Evolutionary conservation across 2,888 invertebrate species (phyloP), one percentile per base, ranked within the genome.

Genomic region (Antheraea yamamai): DNA sequence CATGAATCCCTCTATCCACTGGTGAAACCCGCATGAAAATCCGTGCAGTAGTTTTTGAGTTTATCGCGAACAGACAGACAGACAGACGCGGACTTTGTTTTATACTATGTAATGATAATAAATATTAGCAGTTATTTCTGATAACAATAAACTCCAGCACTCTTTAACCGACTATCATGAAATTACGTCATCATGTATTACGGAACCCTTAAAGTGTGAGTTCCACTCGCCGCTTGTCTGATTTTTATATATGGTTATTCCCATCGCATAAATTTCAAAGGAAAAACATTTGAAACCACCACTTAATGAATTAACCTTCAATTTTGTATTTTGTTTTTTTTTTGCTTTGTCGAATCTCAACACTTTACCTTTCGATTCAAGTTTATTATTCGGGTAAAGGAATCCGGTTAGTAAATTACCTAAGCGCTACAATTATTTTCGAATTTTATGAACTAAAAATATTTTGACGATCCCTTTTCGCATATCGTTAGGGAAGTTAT

Each of bases 301-400:
- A 70, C n/a, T 70, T 39, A 70, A 70, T 70, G 39, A 70, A 70
- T 70, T 10, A 70, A 70, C 20, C 39, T 39, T 70, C 70, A 70
- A 70, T 39, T 70, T 39, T 7, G 35, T n/a, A 39, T 39, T 39
- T 4, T 3, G 35, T 30, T 18, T 68, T 39, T 70, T 70, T 70
- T 70, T n/a, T 18, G 10, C 10, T 23, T 30, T 23, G 47, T 47
- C 47, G 61, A 64, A 64, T 64, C 64, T 64, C 58, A 10, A 35
- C 35, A 35, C 20, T 68, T 68, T 35, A 70, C n/a, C 39, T 4
- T n/a, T 70, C 70, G 70, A n/a, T 39, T 39, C 39, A 35, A 70
- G 39, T 70, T 70, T 35, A 39, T 70, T 70, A 12, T 8, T 35
- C 35, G 16, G 35, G 68, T 35, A 35, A 14, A 30, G 20, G 14